Conservation (phyloP, 2,797 vertebrate species). For the Arnoldichthys spilopterus region DNA sequence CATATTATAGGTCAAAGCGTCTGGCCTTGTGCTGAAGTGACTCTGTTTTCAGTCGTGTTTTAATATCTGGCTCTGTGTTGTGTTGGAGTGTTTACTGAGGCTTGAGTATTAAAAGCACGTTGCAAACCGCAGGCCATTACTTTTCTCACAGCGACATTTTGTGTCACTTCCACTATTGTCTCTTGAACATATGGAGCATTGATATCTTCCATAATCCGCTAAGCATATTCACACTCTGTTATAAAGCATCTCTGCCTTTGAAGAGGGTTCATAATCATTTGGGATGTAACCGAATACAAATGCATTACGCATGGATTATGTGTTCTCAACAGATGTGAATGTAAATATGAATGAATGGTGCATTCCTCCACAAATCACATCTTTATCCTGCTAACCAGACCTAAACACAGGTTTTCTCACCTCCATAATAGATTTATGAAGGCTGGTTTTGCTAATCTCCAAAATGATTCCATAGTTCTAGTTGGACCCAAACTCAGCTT, state of each 20-base stretch:
- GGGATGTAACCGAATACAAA: neutral
- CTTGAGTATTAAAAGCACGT: neutral
- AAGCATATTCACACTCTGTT: neutral
- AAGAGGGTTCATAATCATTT: neutral
- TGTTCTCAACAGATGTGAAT: too few species aligned
- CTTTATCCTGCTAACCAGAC: too few species aligned
- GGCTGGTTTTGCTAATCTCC: too few species aligned
- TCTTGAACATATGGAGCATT: neutral
- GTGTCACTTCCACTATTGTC: neutral
- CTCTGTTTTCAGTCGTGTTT: neutral
- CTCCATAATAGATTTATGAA: too few species aligned
- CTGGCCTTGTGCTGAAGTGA: constrained; percentile 5
- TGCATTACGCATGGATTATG: too few species aligned
- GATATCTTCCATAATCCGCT: neutral
- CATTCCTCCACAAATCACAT: too few species aligned
- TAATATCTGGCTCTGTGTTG: neutral
- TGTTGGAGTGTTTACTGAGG: neutral
- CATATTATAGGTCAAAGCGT: constrained; percentile 28
- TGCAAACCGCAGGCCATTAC: neutral
- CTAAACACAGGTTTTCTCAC: too few species aligned
- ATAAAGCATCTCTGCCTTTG: neutral
- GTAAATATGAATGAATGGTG: neutral
- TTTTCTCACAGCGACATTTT: neutral
- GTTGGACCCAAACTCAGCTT: too few species aligned
- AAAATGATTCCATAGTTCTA: too few species aligned